Percentiles rank a stretch among this genome's conserved stretches.
These are phyloP conservation scores for Clarias gariepinus DNA, from an alignment of 2,113 vertebrate genomes.

Conservation along the genomic window DNA sequence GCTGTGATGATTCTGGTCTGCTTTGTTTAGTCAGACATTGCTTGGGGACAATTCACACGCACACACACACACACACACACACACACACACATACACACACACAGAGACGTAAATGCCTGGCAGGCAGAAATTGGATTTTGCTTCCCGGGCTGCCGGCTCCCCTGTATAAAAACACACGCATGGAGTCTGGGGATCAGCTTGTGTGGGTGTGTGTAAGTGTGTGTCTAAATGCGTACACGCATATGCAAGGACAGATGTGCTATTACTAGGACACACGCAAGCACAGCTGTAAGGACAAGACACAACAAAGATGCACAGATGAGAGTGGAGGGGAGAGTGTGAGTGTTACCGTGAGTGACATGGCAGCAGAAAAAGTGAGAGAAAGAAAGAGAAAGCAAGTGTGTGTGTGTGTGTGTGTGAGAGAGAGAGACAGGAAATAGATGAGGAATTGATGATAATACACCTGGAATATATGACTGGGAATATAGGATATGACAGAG, in stretches of 20 bases:
- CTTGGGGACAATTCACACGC: conserved; percentile 31
- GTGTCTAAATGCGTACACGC: background rate
- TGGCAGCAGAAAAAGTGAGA: no score
- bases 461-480: background rate
- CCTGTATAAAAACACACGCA: conserved; percentile 19
- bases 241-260: background rate
- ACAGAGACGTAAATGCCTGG: conserved; percentile 41
- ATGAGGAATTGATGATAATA: background rate
- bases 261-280: background rate
- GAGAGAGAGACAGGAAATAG: background rate
- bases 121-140: conserved; percentile 56
- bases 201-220: background rate
- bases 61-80: background rate
- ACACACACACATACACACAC: background rate
- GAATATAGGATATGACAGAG: background rate
- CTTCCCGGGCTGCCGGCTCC: conserved; percentile 5
- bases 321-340: background rate
- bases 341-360: background rate
- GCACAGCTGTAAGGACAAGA: conserved; percentile 4
- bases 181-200: background rate
- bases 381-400: background rate
- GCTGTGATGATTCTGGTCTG: conserved; percentile 36
- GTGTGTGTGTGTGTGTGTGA: background rate
- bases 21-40: conserved; percentile 42
- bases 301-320: conserved; percentile 10